Base-by-base conservation (phyloP, 2,113 vertebrate species). In the Prunella himalayana region DNA sequence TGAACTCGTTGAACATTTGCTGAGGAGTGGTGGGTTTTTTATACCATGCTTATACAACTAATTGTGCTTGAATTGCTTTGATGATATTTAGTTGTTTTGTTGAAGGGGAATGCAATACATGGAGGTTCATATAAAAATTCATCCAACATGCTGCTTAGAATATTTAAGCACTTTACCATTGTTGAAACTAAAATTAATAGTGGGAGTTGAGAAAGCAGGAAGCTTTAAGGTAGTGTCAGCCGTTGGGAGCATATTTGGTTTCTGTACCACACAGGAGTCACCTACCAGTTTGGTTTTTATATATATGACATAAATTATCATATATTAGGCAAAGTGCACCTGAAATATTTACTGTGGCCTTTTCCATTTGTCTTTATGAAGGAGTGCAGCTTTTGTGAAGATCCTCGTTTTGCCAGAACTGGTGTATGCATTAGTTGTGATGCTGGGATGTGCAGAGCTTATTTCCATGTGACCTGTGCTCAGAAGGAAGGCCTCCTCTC, bases 301-400 rank as follows among this genome's bases (percentile, higher is more conserved):
- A 73, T 41, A 5, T 8, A 60, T 56, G 37, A 33, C 25, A 3
- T 68, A 86, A 86, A 69, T 85, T 77, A 86, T 30, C 16, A 83
- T 69, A 24, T 56, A n/a, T 11, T 66, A 47, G 25, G n/a, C 53
- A 75, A 41, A 82, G 59, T 3, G 9, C 16, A 49, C 9, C 19
- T 71, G 22, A 37, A 59, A 31, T 77, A 35, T 21, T 92, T 60
- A 93, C 28, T 68, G 13, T 91, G 33, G 7, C 39, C 7, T 86
- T 72, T 92, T 91, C 80, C 80, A 13, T 66, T 87, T 18, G 89
- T 86, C 28, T 92, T 30, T 72, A 7, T 92, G 13, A 69, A 99
- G 99, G 99, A 99, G 83, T 99, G 99, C 97, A 99, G 99, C 90
- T 99, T 99, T 87, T 99, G 99, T 33, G 99, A 99, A 97, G 99